These are phyloP conservation scores for Diachasma alloeum DNA, from an alignment of 1,140 invertebrate species.

Conservation along the genomic window DNA sequence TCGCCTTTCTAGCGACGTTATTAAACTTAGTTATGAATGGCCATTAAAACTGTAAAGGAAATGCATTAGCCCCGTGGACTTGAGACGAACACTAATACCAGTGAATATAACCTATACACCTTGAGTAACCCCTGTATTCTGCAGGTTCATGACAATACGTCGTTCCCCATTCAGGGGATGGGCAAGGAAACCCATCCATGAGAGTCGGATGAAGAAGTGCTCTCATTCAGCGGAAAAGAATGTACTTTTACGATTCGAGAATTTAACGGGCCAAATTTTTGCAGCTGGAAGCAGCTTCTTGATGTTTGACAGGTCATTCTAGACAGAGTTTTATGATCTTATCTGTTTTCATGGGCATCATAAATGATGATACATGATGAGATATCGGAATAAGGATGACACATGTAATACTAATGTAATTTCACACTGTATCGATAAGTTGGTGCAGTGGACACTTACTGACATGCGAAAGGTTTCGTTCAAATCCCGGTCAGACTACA, in stretches of 20 bases:
- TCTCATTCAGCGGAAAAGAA: neutral
- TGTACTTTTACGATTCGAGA: neutral
- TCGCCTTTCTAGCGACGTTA: slow-evolving; percentile 53
- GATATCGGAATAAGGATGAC: too few relatives aligned
- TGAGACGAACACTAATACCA: slow-evolving; percentile 38
- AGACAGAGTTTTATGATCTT: too few relatives aligned
- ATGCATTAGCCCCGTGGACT: slow-evolving; percentile 57
- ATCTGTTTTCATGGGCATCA: too few relatives aligned
- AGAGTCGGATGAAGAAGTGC: neutral
- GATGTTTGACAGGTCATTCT: too few relatives aligned
- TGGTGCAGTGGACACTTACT: too few relatives aligned
- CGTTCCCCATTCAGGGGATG: neutral
- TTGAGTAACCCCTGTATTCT: neutral
- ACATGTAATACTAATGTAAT: too few relatives aligned
- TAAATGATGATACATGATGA: too few relatives aligned
- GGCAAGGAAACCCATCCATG: neutral
- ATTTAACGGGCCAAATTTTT: neutral
- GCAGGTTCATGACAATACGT: neutral
- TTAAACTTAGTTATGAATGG: slow-evolving; percentile 66
- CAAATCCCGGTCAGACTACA: too few relatives aligned
- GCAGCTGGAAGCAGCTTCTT: too few relatives aligned
- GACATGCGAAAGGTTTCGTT: too few relatives aligned
- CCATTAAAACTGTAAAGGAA: slow-evolving; percentile 66
- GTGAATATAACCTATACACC: slow-evolving; percentile 38
- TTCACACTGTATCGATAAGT: too few relatives aligned